phyloP scores from a whole-genome alignment of 2,888 invertebrate genomes.

The Hirtodrosophila trivittata region DNA sequence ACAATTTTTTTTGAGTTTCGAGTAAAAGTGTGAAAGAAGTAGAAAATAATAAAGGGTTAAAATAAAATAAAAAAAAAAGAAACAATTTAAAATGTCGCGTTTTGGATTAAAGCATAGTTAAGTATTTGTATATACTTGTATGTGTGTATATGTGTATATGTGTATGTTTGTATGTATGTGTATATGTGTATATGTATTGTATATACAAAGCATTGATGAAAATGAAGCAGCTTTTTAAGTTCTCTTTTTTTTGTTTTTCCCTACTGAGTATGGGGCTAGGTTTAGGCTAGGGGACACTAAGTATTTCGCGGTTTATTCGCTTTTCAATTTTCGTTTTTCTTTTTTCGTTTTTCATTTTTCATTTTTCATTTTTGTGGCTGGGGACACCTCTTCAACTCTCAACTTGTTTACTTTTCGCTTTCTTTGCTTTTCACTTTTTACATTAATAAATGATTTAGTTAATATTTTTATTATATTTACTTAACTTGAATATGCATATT shows the following conservation, averaged over 20 bases:
- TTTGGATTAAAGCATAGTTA: slow-evolving; percentile 49
- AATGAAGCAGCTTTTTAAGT: slow-evolving; percentile 54
- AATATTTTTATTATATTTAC: slow-evolving; percentile 24
- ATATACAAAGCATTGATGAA: slow-evolving; percentile 66
- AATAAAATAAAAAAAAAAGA: background rate
- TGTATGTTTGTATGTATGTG: slow-evolving; percentile 4
- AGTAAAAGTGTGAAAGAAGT: too few relatives aligned
- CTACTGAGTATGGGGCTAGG: slow-evolving; percentile 17
- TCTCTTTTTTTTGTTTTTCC: slow-evolving; percentile 19
- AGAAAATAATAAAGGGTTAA: too few relatives aligned
- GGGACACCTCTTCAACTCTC: slow-evolving; percentile 8
- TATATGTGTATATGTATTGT: slow-evolving; percentile 12
- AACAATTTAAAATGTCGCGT: slow-evolving; percentile 39
- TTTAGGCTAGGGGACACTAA: slow-evolving; percentile 38
- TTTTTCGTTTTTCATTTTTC: too few relatives aligned
- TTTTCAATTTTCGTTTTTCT: too few relatives aligned
- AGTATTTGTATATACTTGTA: slow-evolving; percentile 32
- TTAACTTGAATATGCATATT: slow-evolving; percentile 52
- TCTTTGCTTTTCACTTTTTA: slow-evolving; percentile 51
- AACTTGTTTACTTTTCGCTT: too few relatives aligned
- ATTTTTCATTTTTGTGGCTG: slow-evolving; percentile 28
- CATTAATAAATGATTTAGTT: slow-evolving; percentile 54
- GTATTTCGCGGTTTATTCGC: too few relatives aligned
- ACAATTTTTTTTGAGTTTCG: slow-evolving; percentile 2
- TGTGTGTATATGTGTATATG: slow-evolving; percentile 45